These are phyloP conservation scores for Neopelma chrysocephalum DNA, from an alignment of 2,797 vertebrate genomes.

Conservation along the genomic window DNA sequence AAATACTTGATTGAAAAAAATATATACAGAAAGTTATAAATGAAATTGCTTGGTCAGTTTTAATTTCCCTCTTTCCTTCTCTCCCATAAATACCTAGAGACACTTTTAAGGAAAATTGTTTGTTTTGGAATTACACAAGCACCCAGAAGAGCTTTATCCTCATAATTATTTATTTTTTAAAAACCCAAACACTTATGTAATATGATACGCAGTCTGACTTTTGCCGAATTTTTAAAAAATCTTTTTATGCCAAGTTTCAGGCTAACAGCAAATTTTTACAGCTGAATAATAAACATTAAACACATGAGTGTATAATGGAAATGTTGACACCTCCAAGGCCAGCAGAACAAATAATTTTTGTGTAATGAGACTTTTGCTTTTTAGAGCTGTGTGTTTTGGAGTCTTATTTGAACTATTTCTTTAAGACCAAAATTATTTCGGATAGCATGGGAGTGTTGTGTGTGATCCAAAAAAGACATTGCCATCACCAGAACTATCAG, in stretches of 20 bases:
- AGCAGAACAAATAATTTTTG: background rate
- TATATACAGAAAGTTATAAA: constrained; percentile 30
- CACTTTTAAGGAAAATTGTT: constrained; percentile 44
- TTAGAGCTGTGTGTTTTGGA: background rate
- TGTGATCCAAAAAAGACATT: background rate
- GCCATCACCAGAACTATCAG: background rate
- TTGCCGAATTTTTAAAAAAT: background rate
- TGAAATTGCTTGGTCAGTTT: constrained; percentile 47
- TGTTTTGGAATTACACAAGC: constrained; percentile 39
- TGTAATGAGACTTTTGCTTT: background rate
- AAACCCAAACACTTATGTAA: background rate
- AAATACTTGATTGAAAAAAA: constrained; percentile 62
- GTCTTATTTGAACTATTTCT: background rate
- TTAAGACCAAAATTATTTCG: background rate
- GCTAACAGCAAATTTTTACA: background rate
- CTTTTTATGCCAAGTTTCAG: constrained; percentile 10
- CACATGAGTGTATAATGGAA: background rate
- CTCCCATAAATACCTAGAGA: constrained; percentile 38
- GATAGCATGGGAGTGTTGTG: rapidly evolving
- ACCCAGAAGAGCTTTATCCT: constrained; percentile 35
- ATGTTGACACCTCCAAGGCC: constrained; percentile 9
- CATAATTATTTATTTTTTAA: constrained; percentile 31
- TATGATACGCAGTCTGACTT: constrained; percentile 1
- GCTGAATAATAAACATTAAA: constrained; percentile 39
- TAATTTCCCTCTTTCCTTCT: constrained; percentile 46